Evolutionary conservation across 2,888 invertebrate species (phyloP).

Genomic region (Plebejus anna): DNA sequence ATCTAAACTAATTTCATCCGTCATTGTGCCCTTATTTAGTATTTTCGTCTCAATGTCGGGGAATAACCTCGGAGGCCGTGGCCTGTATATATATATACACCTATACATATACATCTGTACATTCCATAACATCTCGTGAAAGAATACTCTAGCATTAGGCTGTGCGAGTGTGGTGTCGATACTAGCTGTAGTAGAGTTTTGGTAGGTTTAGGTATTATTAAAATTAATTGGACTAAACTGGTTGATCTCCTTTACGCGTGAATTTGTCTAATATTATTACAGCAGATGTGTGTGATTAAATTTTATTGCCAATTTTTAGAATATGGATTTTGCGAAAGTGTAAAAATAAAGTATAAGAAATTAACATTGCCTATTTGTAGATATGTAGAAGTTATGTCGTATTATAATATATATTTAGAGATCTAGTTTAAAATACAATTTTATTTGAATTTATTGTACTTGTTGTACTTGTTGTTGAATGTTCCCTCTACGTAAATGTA

Average conservation of each 20-base stretch:
- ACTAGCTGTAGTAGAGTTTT: not conserved
- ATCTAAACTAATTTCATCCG: not conserved
- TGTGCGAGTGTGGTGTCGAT: conserved; percentile 1
- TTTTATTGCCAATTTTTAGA: too few species aligned
- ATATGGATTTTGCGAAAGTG: too few species aligned
- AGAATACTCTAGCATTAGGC: not conserved
- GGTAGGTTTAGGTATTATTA: not conserved
- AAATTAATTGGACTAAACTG: not conserved
- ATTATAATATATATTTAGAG: too few species aligned
- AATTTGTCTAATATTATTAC: not conserved
- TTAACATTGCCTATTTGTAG: too few species aligned
- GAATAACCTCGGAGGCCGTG: conserved; percentile 34
- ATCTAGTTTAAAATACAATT: too few species aligned
- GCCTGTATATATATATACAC: conserved; percentile 35
- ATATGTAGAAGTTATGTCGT: too few species aligned
- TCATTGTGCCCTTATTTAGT: not conserved
- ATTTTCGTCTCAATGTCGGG: conserved; percentile 31
- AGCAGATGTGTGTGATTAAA: not conserved
- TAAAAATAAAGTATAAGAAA: too few species aligned
- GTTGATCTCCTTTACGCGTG: not conserved
- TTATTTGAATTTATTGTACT: not conserved
- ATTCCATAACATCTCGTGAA: conserved; percentile 1
- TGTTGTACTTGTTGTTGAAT: too few species aligned
- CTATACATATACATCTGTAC: conserved; percentile 7
- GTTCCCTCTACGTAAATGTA: not conserved